Conservation (phyloP, 2,888 invertebrate species). For the Archips xylosteana region DNA sequence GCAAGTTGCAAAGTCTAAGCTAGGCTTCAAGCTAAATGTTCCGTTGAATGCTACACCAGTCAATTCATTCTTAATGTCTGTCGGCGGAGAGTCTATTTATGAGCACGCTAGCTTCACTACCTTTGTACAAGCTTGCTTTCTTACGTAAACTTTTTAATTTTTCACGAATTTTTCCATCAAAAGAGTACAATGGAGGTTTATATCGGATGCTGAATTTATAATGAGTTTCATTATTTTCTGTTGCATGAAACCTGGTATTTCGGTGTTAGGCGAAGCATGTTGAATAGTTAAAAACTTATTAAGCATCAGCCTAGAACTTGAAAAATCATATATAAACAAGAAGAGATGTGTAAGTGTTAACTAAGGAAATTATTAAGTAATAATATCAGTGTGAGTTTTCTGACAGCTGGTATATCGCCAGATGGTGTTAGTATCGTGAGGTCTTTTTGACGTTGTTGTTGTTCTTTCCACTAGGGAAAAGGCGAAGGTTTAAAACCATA, state of each 20-base stretch:
- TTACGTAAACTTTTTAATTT: constrained; percentile 40
- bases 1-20: constrained; percentile 27
- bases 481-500: too few relatives aligned
- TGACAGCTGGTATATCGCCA: too few relatives aligned
- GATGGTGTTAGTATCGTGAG: too few relatives aligned
- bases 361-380: too few relatives aligned
- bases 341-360: too few relatives aligned
- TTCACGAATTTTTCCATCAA: constrained; percentile 34
- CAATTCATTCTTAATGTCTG: constrained; percentile 29
- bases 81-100: constrained; percentile 23
- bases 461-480: too few relatives aligned
- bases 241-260: neutral
- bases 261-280: neutral
- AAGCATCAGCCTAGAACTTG: neutral
- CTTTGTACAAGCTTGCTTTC: constrained; percentile 34
- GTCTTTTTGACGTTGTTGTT: too few relatives aligned
- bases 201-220: constrained; percentile 26
- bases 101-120: constrained; percentile 30
- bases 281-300: neutral
- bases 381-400: too few relatives aligned
- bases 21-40: constrained; percentile 22
- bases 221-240: constrained; percentile 11
- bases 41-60: constrained; percentile 36
- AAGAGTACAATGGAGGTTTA: constrained; percentile 32
- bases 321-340: neutral